phyloP scores from a whole-genome alignment of 2,797 vertebrate species.

The Acridotheres tristis region DNA sequence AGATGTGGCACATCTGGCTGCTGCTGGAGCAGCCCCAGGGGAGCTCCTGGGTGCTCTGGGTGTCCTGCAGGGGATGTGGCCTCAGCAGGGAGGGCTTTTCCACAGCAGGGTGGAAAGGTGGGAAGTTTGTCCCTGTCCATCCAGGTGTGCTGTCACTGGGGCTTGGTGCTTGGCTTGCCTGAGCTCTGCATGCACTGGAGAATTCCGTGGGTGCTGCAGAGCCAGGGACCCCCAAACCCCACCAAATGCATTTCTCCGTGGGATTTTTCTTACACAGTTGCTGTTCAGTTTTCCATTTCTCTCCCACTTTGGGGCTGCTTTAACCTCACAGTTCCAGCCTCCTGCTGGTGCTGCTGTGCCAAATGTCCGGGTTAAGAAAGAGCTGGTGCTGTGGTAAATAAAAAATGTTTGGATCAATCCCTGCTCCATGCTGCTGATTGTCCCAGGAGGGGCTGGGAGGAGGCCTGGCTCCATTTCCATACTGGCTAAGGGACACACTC shows the following conservation, averaged over 20 bases:
- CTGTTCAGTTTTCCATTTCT: not conserved
- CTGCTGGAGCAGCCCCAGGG: not conserved
- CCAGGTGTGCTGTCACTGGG: not conserved
- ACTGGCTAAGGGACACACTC: rapidly evolving
- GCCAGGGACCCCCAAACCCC: not conserved
- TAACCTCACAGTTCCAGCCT: not conserved
- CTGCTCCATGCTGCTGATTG: rapidly evolving
- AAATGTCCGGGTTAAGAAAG: not conserved
- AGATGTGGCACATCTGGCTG: not conserved
- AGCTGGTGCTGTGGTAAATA: not conserved
- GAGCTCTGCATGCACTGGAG: not conserved
- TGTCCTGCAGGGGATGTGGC: not conserved
- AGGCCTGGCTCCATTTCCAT: not conserved
- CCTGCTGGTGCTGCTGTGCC: not conserved
- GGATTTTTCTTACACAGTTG: not conserved
- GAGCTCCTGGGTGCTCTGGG: not conserved
- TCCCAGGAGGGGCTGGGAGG: not conserved
- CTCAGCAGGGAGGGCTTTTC: not conserved
- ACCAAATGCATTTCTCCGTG: not conserved
- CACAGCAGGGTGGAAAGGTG: not conserved
- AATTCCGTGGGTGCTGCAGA: not conserved
- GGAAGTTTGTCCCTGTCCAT: not conserved
- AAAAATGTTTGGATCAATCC: not conserved
- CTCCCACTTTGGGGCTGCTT: not conserved
- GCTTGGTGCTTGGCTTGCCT: not conserved